Evolutionary conservation across 2,113 vertebrate genomes (phyloP), one percentile per base, ranked within the genome.

Genomic region (Murina feae): DNA sequence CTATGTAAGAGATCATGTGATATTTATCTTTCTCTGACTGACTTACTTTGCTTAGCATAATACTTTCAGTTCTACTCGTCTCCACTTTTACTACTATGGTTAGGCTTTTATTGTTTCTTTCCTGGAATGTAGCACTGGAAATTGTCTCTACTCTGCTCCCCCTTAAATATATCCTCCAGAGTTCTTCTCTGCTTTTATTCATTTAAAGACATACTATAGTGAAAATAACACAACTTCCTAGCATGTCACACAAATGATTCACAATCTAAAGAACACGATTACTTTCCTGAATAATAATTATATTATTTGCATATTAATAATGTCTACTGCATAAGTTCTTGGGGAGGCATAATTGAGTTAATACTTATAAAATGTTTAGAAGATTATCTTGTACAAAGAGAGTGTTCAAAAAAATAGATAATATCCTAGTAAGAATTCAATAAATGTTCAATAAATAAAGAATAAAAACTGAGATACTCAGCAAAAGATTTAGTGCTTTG

Each of bases 371-470:
- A 96, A 39, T 84, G 2, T n/a, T 82, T 84, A 90, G 72, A 83
- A 80, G 12, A 65, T 7, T 16, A 18, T 66, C 17, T 23, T 37
- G 39, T 39, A 78, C 51, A 92, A 75, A 83, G 17, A 58, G 5
- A 60, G 17, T 42, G 17, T 35, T 86, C 28, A 92, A 72, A 72
- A 90, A 75, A 66, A 51, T 78, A 81, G 12, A 58, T 58, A 84
- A 66, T 51, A 82, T 2, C 35, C 35, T 66, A 60, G 21, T 42
- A 74, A 86, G 49, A 89, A 69, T 30, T 69, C 11, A 89, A 30
- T 25, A 92, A 76, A 37, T 88, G n/a, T 93, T 87, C 30, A 82
- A 30, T 81, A 84, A 72, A 30, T 80, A 81, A 90, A 32, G 63
- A 86, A 85, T 35, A 63, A 25, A 55, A 86, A 51, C 47, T 68